Evolutionary conservation across 2,113 vertebrate species (phyloP).

Genomic region (Macrotus californicus): DNA sequence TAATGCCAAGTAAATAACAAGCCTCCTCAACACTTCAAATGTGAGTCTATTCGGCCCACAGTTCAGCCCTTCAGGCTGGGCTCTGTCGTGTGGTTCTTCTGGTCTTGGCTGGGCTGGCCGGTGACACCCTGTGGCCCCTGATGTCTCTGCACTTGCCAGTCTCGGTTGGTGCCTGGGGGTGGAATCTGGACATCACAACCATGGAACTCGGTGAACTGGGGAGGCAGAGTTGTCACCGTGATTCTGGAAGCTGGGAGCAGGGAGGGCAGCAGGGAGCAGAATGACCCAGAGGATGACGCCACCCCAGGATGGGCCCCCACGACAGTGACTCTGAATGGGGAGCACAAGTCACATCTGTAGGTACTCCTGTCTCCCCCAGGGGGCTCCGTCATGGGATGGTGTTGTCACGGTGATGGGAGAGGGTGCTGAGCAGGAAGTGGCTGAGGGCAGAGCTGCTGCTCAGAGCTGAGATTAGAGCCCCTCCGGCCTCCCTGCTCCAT

Average conservation of each 20-base stretch:
- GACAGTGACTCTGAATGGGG: accelerated
- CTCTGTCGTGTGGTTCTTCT: not conserved
- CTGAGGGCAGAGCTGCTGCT: not conserved
- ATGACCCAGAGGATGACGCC: accelerated
- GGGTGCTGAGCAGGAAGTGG: not conserved
- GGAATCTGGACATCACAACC: accelerated
- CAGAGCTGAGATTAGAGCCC: accelerated
- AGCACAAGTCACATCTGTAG: accelerated
- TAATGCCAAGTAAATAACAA: too few species aligned
- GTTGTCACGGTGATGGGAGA: accelerated
- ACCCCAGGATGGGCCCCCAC: not conserved
- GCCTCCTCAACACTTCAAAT: not conserved
- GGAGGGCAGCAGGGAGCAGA: accelerated
- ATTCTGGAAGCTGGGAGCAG: accelerated
- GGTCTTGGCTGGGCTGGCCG: too few species aligned
- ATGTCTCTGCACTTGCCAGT: not conserved
- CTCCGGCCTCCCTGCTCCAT: not conserved
- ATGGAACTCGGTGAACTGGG: accelerated
- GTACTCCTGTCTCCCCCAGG: not conserved
- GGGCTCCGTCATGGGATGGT: not conserved
- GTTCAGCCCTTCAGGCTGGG: not conserved
- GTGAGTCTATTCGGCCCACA: not conserved
- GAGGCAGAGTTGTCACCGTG: not conserved
- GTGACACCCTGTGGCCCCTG: not conserved
- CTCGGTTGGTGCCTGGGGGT: not conserved